phyloP scores from a whole-genome alignment of 2,888 invertebrate species.

The Crocallis elinguaria region DNA sequence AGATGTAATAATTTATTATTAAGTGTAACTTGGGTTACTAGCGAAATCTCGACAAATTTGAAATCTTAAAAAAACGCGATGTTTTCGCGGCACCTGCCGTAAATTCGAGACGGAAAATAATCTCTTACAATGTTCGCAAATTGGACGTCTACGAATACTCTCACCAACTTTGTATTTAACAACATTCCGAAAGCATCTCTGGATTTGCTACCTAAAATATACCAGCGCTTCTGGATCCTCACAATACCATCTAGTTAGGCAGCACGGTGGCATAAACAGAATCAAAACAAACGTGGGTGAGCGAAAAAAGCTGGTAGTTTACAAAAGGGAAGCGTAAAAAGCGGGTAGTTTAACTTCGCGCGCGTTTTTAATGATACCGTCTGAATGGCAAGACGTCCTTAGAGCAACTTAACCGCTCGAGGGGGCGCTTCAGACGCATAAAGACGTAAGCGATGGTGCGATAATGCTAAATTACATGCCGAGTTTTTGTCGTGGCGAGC shows the following conservation, averaged over 20 bases:
- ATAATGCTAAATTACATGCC: conserved; percentile 26
- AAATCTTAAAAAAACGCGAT: not conserved
- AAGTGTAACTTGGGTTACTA: no score
- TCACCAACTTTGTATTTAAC: conserved; percentile 20
- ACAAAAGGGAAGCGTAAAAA: conserved; percentile 28
- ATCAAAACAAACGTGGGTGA: conserved; percentile 33
- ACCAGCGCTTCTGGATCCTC: conserved; percentile 11
- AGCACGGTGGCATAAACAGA: conserved; percentile 24
- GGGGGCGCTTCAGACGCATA: conserved; percentile 14
- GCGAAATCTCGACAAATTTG: not conserved
- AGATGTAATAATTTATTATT: no score
- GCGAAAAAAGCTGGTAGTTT: conserved; percentile 27
- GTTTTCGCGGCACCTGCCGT: not conserved
- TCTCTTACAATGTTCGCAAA: conserved; percentile 18
- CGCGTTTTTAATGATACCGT: conserved; percentile 36
- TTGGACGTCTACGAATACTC: conserved; percentile 12
- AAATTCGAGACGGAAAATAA: conserved; percentile 9
- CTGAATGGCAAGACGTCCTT: conserved; percentile 23
- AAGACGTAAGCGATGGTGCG: conserved; percentile 25
- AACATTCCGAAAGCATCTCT: conserved; percentile 1
- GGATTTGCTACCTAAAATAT: conserved; percentile 19
- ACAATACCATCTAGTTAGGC: conserved; percentile 32
- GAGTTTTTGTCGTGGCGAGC: conserved; percentile 19
- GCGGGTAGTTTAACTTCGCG: conserved; percentile 24
- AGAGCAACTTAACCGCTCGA: conserved; percentile 22